These are phyloP conservation scores for Alcis repandata DNA, from an alignment of 2,888 invertebrate species.

Conservation along the genomic window DNA sequence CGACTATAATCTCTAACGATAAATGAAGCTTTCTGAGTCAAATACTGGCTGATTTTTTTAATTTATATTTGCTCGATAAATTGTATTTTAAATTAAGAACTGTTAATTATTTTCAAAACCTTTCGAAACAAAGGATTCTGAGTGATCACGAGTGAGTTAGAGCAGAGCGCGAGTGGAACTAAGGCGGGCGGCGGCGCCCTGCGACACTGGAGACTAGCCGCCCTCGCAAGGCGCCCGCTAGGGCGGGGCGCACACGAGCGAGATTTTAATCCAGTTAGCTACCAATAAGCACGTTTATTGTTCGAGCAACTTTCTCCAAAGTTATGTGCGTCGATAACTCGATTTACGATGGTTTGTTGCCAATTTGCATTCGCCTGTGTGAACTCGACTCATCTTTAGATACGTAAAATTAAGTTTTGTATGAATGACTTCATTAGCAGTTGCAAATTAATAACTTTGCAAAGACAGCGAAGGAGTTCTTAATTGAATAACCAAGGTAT, in stretches of 20 bases:
- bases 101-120: background rate
- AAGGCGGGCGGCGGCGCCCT: constrained; percentile 57
- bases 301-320: constrained; percentile 42
- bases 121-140: constrained; percentile 21
- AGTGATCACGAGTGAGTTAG: constrained; percentile 51
- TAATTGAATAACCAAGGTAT: too few species aligned
- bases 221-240: constrained; percentile 21
- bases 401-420: background rate
- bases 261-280: constrained; percentile 73
- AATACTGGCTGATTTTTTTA: constrained; percentile 22
- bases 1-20: constrained; percentile 13
- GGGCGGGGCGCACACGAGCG: constrained; percentile 58
- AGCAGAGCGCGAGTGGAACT: constrained; percentile 56
- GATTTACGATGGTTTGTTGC: constrained; percentile 23
- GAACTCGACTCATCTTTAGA: background rate
- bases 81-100: background rate
- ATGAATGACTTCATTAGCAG: background rate
- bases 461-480: too few species aligned
- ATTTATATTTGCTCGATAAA: background rate
- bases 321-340: constrained; percentile 26
- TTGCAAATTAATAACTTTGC: background rate
- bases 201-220: constrained; percentile 28
- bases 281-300: constrained; percentile 45
- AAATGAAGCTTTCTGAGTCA: background rate
- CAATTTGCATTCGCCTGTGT: constrained; percentile 16